Conservation (phyloP, 2,797 vertebrate genomes). For the Spinus pinus region DNA sequence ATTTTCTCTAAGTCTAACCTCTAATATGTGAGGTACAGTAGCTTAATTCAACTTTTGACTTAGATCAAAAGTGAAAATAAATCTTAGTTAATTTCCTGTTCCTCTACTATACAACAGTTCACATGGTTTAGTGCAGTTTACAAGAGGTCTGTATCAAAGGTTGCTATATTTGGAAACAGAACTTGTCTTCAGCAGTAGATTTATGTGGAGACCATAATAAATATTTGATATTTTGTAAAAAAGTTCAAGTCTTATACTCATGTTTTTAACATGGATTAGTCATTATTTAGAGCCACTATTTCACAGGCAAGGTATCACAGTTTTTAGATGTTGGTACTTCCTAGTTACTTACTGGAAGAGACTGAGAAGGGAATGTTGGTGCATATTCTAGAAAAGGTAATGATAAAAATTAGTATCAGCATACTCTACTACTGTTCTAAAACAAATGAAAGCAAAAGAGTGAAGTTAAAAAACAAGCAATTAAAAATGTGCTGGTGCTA, state of each 20-base stretch:
- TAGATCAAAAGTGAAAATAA: neutral
- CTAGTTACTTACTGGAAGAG: neutral
- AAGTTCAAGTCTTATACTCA: accelerated
- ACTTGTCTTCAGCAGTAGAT: neutral
- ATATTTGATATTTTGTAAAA: neutral
- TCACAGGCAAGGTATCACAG: neutral
- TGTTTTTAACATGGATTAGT: neutral
- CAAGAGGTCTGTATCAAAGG: neutral
- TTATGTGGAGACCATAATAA: neutral
- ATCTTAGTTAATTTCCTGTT: neutral
- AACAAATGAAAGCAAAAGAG: neutral
- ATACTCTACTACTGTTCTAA: neutral
- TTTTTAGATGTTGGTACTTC: neutral
- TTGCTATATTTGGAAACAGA: neutral
- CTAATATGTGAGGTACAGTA: neutral
- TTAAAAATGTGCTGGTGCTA: neutral
- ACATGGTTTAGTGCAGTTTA: neutral
- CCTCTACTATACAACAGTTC: neutral
- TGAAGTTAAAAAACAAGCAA: neutral
- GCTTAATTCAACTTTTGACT: neutral
- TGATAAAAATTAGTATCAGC: neutral
- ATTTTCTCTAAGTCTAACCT: neutral
- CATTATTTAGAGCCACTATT: neutral
- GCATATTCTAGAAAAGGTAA: neutral
- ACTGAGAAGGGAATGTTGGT: neutral